These are phyloP conservation scores for Xyliphius kryptos DNA, from an alignment of 2,113 vertebrate species.

Conservation along the genomic window DNA sequence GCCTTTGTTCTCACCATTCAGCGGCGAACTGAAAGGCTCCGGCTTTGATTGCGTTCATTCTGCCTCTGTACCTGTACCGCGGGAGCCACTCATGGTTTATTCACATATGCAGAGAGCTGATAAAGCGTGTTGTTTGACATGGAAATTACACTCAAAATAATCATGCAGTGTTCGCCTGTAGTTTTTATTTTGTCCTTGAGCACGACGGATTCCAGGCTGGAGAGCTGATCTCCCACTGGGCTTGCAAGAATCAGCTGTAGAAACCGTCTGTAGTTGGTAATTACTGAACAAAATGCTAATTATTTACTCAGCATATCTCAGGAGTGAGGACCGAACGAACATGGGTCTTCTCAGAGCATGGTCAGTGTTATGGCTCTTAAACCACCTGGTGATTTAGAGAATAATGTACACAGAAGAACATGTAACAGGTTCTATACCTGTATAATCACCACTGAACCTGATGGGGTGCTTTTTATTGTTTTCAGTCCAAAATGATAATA, in stretches of 20 bases:
- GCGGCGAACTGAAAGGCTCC: constrained; percentile 36
- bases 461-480: too few species aligned
- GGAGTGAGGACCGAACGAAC: too few species aligned
- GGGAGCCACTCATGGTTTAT: constrained; percentile 34
- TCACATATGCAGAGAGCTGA: constrained; percentile 23
- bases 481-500: too few species aligned
- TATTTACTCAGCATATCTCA: too few species aligned
- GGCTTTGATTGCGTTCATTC: constrained; percentile 34
- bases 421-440: too few species aligned
- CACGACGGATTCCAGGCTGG: background rate
- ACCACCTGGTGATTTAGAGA: too few species aligned
- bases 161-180: constrained; percentile 3
- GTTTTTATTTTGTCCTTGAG: constrained; percentile 11
- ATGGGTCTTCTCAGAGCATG: too few species aligned
- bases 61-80: constrained; percentile 31
- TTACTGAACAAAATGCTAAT: too few species aligned
- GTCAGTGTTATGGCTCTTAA: too few species aligned
- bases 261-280: too few species aligned
- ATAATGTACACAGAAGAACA: too few species aligned
- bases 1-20: constrained; percentile 43
- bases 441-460: too few species aligned
- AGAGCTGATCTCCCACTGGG: background rate
- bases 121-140: constrained; percentile 37
- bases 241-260: constrained; percentile 8
- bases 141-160: constrained; percentile 30